Percentiles rank a stretch among this genome's conserved stretches.
phyloP scores from a whole-genome alignment of 2,113 vertebrate species.

The Chelonoidis abingdonii region DNA sequence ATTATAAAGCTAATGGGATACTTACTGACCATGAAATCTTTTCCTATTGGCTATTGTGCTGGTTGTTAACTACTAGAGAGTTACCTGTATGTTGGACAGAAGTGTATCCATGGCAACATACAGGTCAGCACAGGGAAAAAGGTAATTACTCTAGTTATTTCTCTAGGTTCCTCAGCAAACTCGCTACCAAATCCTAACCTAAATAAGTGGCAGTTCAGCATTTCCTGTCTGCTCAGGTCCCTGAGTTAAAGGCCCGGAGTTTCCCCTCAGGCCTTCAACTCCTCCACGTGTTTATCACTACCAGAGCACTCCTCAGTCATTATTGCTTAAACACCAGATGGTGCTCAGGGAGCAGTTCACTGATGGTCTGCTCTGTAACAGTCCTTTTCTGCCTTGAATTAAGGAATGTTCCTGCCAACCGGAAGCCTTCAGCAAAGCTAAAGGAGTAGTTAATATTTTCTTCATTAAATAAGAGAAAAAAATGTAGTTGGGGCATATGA shows the following conservation, averaged over 20 bases:
- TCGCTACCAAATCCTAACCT: not conserved
- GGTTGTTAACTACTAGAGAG: not conserved
- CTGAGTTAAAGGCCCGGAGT: not conserved
- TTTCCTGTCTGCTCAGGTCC: not conserved
- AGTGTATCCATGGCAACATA: constrained; percentile 50
- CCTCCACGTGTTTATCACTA: not conserved
- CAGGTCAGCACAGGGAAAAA: constrained; percentile 14
- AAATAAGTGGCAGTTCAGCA: not conserved
- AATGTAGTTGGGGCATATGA: not conserved
- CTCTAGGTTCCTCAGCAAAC: constrained; percentile 32
- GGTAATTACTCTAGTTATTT: constrained; percentile 49
- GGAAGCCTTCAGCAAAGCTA: not conserved
- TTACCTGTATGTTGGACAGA: constrained; percentile 19
- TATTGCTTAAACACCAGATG: not conserved
- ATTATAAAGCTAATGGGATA: constrained; percentile 65
- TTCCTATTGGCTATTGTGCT: constrained; percentile 23
- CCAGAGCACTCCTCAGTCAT: not conserved
- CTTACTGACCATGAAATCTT: constrained; percentile 57
- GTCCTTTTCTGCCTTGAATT: not conserved
- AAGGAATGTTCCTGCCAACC: not conserved
- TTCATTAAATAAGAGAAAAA: not conserved
- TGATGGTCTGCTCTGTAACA: fast-evolving
- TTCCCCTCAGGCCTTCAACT: not conserved
- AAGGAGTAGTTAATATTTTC: not conserved
- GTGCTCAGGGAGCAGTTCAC: not conserved